Conservation (phyloP, 2,113 vertebrate genomes). For the Podarcis cretensis region DNA sequence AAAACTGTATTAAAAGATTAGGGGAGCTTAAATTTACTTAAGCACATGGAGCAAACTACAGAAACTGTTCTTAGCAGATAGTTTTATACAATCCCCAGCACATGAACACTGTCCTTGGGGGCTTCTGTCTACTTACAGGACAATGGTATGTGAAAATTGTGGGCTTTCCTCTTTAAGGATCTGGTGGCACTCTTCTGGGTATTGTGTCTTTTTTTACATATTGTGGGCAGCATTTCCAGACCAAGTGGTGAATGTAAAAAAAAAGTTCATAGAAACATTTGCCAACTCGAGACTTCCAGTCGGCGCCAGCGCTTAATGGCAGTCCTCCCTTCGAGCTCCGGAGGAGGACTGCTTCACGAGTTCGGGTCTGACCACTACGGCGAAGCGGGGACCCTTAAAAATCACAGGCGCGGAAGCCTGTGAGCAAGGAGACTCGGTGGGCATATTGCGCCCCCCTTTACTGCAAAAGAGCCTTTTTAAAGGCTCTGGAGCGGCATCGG, state of each 20-base stretch:
- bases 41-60: background rate
- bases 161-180: background rate
- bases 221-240: background rate
- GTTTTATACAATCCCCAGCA: background rate
- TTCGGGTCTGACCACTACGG: no score
- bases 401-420: no score
- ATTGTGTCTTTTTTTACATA: background rate
- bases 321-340: no score
- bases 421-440: no score
- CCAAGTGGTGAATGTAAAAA: background rate
- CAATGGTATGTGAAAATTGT: background rate
- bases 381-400: no score
- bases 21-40: slow-evolving; percentile 1
- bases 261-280: background rate
- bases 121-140: background rate
- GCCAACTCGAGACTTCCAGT: no score
- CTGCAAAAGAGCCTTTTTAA: no score
- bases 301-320: no score
- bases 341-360: no score
- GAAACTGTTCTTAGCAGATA: background rate
- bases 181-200: background rate
- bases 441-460: no score
- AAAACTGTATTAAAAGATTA: slow-evolving; percentile 21
- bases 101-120: background rate
- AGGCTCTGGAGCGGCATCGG: no score